phyloP scores from a whole-genome alignment of 2,113 vertebrate genomes.

The Beaufortia kweichowensis region DNA sequence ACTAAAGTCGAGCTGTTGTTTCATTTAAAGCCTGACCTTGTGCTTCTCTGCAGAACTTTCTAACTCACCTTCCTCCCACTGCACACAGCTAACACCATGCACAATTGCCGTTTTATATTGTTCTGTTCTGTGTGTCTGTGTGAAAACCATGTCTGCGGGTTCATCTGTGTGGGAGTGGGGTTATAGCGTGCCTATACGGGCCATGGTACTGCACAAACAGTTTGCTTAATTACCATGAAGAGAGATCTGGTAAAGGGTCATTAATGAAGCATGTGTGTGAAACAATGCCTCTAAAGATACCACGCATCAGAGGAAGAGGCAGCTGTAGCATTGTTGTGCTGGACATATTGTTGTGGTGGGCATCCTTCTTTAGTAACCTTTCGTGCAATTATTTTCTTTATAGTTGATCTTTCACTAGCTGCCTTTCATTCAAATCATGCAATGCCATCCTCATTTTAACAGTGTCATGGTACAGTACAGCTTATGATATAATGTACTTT shows the following conservation, averaged over 20 bases:
- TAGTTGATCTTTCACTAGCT: conserved; percentile 53
- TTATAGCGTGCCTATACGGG: conserved; percentile 60
- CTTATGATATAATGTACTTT: neutral
- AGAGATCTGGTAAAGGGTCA: conserved; percentile 63
- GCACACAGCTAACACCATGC: conserved; percentile 22
- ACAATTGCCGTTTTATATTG: conserved; percentile 14
- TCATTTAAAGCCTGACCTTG: conserved; percentile 74
- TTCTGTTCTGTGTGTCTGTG: conserved; percentile 30
- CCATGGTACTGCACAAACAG: conserved; percentile 59
- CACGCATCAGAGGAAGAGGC: conserved; percentile 39
- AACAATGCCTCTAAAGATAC: conserved; percentile 65
- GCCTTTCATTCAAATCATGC: neutral
- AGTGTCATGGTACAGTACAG: neutral
- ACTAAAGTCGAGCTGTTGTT: conserved; percentile 72
- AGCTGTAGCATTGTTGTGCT: conserved; percentile 48
- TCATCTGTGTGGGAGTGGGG: conserved; percentile 58
- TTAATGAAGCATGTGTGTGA: conserved; percentile 66
- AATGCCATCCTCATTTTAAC: neutral
- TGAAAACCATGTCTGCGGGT: neutral
- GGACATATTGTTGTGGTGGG: conserved; percentile 58
- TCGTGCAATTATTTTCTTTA: conserved; percentile 56
- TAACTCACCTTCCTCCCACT: conserved; percentile 59
- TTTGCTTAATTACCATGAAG: conserved; percentile 68
- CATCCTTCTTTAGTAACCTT: conserved; percentile 26
- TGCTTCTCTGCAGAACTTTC: conserved; percentile 66